Base-by-base conservation (phyloP, 1,140 invertebrate genomes). In the Caenorhabditis remanei region DNA sequence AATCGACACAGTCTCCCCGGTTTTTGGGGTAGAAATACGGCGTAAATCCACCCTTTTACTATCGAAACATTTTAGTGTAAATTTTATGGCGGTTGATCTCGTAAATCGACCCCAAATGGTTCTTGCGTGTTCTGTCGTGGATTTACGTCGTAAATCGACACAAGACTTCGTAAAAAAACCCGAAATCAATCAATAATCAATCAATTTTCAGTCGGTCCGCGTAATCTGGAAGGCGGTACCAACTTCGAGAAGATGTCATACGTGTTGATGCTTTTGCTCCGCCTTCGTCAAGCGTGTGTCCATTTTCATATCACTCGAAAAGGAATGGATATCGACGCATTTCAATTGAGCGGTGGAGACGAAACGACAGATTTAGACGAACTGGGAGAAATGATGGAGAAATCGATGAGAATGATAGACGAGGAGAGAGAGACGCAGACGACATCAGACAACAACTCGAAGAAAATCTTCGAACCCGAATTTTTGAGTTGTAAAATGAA, bases 271-370 rank as follows among this genome's bases (percentile, higher is more conserved):
- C 53, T 91, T 21, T 84, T 91, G 19, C 84, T 91, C 14, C 87
- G 91, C 19, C 75, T 92, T 0, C 75, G 91, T 1, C 91, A 92
- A 83, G 91, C 91, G 13, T 90, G 89, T 61, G 89, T 89, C 24
- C 91, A 91, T 65, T 50, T 92, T 21, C 71, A 58, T 40, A 63
- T 92, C n/a, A 92, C 90, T 43, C 87, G 82, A 50, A 41, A 8
- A 8, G 84, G 32, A 21, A 67, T 85, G 56, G 84, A 85, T 32
- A n/a, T 85, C 19, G 58, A 50, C 11, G 84, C 84, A 11, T 85
- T 85, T 43, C 9, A 85, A 14, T 4, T 53, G 13, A n/a, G 13
- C 0, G 84, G 63, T 14, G 84, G 58, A 32, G 83, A 84, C 13
- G 84, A 67, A 3, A 40, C 21, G 50, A 46, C 13, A 0, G 84